Evolutionary conservation across 2,888 invertebrate species (phyloP), one percentile per base, ranked within the genome.

Genomic region (Andrena minutula): DNA sequence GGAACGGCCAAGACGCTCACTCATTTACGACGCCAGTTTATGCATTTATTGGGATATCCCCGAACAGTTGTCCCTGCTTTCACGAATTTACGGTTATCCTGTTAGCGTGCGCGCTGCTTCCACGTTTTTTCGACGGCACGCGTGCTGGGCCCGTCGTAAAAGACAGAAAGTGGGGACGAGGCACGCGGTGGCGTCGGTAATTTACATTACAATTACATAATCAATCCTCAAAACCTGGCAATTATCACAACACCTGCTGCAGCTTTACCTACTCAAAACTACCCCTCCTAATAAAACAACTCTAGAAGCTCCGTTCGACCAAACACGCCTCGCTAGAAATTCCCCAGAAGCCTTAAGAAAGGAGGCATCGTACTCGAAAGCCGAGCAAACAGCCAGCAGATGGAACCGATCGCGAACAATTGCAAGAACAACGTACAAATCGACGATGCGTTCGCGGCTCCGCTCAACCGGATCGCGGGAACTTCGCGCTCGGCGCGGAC

Each of bases 41-140:
- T 49, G 53, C 63, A 69, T 81, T 82, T 73, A 82, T 72, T 69
- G 60, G 10, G 20, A 47, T 53, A 60, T 51, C 47, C 53, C 20
- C 26, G 10, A 35, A 6, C 30, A 41, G 41, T 41, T 41, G 41
- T 41, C 41, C 41, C 41, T 12, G 41, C 41, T 41, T 41, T 56
- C 49, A 69, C 53, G 41, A 53, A 82, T 81, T 81, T 72, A 69
- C 26, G 47, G 64, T 75, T 35, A 75, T 69, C 56, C 73, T 26
- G 30, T 66, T 47, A 66, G 28, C 32, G 23, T 32, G 12, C 47
- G 28, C 49, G 63, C 41, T n/a, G 10, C 61, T 66, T 23, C 8
- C 30, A 32, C n/a, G 20, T 75, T 75, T 75, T 66, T 69, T 64
- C n/a, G 8, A 49, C 12, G 64, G 16, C 69, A 69, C 69, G 72